Percentiles rank a stretch among this genome's conserved stretches.
These are phyloP conservation scores for Saccopteryx bilineata DNA, from an alignment of 2,113 vertebrate species.

Conservation along the genomic window DNA sequence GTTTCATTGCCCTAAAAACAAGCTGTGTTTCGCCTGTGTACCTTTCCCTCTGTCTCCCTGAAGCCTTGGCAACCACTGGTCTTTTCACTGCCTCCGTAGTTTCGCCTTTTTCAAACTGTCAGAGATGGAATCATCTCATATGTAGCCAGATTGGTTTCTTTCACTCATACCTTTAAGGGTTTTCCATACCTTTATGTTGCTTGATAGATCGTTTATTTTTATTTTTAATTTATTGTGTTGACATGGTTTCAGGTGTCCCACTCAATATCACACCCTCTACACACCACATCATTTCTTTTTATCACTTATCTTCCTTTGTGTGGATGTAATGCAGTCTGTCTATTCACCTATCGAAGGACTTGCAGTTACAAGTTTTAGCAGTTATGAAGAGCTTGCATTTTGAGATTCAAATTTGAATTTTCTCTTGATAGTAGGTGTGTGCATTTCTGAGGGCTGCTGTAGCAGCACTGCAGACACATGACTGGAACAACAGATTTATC, in stretches of 20 bases:
- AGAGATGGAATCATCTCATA: not conserved
- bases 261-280: no score
- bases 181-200: not conserved
- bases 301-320: conserved; percentile 15
- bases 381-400: not conserved
- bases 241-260: no score
- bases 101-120: conserved; percentile 4
- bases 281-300: not conserved
- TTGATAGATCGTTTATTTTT: conserved; percentile 24
- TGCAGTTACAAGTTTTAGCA: conserved; percentile 28
- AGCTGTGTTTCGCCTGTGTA: not conserved
- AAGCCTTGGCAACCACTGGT: not conserved
- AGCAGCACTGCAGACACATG: not conserved
- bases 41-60: not conserved
- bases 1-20: conserved; percentile 2
- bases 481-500: conserved; percentile 18
- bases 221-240: not conserved
- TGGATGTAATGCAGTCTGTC: not conserved
- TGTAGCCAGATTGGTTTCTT: not conserved
- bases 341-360: not conserved
- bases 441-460: not conserved
- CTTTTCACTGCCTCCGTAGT: not conserved
- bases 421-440: not conserved
- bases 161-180: conserved; percentile 1
- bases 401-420: not conserved